These are phyloP conservation scores for Epirrhoe tristata DNA, from an alignment of 2,888 invertebrate species.

Conservation along the genomic window DNA sequence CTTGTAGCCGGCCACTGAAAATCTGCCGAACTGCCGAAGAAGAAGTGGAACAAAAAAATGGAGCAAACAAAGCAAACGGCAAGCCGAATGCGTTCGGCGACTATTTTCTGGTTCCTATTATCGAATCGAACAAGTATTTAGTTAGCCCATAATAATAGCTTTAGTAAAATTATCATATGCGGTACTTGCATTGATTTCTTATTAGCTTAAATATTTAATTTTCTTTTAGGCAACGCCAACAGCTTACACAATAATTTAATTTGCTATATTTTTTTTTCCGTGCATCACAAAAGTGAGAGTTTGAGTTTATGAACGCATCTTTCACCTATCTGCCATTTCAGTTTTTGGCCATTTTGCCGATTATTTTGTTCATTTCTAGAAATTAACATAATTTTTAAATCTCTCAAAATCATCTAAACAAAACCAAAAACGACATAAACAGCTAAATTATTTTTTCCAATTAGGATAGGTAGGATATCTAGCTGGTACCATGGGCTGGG, in stretches of 20 bases:
- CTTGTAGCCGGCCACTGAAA: constrained; percentile 14
- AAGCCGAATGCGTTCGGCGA: neutral
- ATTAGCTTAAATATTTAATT: too few species aligned
- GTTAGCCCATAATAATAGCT: too few species aligned
- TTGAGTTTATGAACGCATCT: neutral
- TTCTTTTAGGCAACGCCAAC: too few species aligned
- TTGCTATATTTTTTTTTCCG: neutral
- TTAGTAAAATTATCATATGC: too few species aligned
- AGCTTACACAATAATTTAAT: too few species aligned
- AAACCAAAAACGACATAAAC: too few species aligned
- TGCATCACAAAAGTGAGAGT: neutral
- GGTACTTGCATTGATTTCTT: too few species aligned
- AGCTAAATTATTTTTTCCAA: too few species aligned
- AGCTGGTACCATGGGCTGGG: too few species aligned
- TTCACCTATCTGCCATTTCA: neutral
- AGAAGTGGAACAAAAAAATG: neutral
- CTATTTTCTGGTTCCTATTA: neutral
- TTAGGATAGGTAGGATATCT: too few species aligned
- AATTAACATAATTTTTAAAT: neutral
- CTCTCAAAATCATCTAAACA: too few species aligned
- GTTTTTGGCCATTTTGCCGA: neutral
- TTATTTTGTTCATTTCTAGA: neutral
- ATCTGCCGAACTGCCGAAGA: neutral
- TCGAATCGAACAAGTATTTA: too few species aligned
- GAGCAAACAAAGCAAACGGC: neutral